Conservation (phyloP, 2,888 invertebrate species). For the Pimpla rufipes region DNA sequence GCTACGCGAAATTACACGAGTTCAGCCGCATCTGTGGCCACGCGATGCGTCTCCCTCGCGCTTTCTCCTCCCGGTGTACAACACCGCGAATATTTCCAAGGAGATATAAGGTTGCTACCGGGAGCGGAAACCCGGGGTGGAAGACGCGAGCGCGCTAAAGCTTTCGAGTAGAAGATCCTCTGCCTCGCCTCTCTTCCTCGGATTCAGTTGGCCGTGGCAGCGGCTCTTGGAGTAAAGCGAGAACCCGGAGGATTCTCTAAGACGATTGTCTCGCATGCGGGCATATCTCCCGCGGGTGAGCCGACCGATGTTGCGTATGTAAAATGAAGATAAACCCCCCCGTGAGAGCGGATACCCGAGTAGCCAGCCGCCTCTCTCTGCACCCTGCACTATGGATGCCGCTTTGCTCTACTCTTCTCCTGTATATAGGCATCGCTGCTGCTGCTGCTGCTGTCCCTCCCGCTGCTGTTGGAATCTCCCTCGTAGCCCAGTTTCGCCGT, state of each 20-base stretch:
- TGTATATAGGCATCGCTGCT: constrained; percentile 6
- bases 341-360: constrained; percentile 65
- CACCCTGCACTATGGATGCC: constrained; percentile 34
- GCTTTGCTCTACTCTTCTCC: constrained; percentile 18
- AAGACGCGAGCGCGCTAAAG: constrained; percentile 32
- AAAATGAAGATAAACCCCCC: constrained; percentile 78
- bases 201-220: constrained; percentile 45
- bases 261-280: constrained; percentile 77
- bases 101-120: constrained; percentile 44
- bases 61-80: not conserved
- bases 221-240: constrained; percentile 53
- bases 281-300: constrained; percentile 67
- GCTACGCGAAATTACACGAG: constrained; percentile 71
- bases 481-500: constrained; percentile 21
- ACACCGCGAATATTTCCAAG: constrained; percentile 22
- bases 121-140: constrained; percentile 1
- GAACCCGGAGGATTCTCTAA: constrained; percentile 72
- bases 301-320: constrained; percentile 76
- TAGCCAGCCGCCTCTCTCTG: constrained; percentile 62
- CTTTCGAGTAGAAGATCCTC: constrained; percentile 47
- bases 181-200: constrained; percentile 17
- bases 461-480: constrained; percentile 7
- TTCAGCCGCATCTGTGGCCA: constrained; percentile 67
- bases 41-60: constrained; percentile 19
- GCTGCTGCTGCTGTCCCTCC: constrained; percentile 11